Percentiles rank a stretch among this genome's conserved stretches.
Evolutionary conservation across 2,888 invertebrate genomes (phyloP).

Genomic region (Leucoptera coffeella): DNA sequence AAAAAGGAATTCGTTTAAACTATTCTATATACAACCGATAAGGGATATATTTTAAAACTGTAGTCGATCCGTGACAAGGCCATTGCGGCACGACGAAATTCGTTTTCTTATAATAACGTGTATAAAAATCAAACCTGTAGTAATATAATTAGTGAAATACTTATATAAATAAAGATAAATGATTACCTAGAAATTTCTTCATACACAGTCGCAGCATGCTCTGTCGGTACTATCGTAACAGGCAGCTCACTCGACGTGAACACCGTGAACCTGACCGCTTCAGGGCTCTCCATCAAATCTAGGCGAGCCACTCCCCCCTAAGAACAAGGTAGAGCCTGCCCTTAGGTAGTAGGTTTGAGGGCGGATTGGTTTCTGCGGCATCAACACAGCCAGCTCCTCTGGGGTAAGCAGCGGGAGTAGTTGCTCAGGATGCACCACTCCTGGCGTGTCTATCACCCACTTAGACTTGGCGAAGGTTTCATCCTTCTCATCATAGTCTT

Average conservation of each 20-base stretch:
- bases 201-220: slow-evolving; percentile 69
- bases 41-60: too few relatives aligned
- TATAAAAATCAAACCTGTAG: too few relatives aligned
- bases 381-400: slow-evolving; percentile 68
- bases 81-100: too few relatives aligned
- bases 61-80: too few relatives aligned
- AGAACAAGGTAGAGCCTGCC: slow-evolving; percentile 64
- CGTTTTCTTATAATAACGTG: too few relatives aligned
- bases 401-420: slow-evolving; percentile 76
- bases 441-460: slow-evolving; percentile 95
- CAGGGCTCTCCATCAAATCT: slow-evolving; percentile 59
- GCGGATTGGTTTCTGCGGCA: slow-evolving; percentile 63
- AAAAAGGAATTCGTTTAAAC: too few relatives aligned
- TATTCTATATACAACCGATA: too few relatives aligned
- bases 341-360: slow-evolving; percentile 72
- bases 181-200: too few relatives aligned
- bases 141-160: too few relatives aligned
- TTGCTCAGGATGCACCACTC: slow-evolving; percentile 85
- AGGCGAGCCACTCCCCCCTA: slow-evolving; percentile 84
- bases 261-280: slow-evolving; percentile 62
- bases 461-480: slow-evolving; percentile 56
- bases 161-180: too few relatives aligned
- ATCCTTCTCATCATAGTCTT: slow-evolving; percentile 49
- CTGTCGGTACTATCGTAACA: slow-evolving; percentile 64
- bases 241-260: slow-evolving; percentile 72